These are phyloP conservation scores for Glareola pratincola DNA, from an alignment of 2,113 vertebrate genomes.

Conservation along the genomic window DNA sequence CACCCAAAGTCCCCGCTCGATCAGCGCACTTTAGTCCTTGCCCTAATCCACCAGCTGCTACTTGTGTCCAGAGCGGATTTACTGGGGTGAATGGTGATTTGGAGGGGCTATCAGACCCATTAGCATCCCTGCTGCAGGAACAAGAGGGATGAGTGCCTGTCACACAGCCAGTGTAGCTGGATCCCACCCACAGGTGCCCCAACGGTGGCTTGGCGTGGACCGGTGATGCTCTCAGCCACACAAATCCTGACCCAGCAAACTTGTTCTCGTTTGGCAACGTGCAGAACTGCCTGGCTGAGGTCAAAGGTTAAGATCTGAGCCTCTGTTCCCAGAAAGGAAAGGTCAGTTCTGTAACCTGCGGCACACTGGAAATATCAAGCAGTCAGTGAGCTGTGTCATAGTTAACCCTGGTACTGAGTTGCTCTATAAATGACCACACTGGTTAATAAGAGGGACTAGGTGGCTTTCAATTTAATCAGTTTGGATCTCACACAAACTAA, in stretches of 20 bases:
- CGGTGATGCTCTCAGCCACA: background rate
- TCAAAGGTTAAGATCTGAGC: background rate
- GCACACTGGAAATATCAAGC: background rate
- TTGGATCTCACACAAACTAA: background rate
- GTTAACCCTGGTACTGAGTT: background rate
- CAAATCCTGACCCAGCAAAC: background rate
- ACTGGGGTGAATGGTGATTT: background rate
- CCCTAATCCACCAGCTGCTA: background rate
- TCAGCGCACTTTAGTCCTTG: background rate
- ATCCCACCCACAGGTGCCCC: background rate
- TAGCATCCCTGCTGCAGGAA: background rate
- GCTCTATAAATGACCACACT: background rate
- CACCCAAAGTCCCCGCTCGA: background rate
- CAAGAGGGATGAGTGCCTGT: background rate
- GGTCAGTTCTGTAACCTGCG: background rate
- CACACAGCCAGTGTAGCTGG: background rate
- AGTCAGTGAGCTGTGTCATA: background rate
- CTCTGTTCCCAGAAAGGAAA: background rate
- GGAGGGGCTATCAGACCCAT: background rate
- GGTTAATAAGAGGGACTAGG: background rate
- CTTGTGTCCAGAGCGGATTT: background rate
- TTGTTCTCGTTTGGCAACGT: background rate
- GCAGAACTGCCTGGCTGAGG: background rate
- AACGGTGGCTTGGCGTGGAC: fast-evolving
- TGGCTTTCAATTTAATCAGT: background rate